Evolutionary conservation across 2,113 vertebrate species (phyloP), one percentile per base, ranked within the genome.

Genomic region (Enhydra lutris): DNA sequence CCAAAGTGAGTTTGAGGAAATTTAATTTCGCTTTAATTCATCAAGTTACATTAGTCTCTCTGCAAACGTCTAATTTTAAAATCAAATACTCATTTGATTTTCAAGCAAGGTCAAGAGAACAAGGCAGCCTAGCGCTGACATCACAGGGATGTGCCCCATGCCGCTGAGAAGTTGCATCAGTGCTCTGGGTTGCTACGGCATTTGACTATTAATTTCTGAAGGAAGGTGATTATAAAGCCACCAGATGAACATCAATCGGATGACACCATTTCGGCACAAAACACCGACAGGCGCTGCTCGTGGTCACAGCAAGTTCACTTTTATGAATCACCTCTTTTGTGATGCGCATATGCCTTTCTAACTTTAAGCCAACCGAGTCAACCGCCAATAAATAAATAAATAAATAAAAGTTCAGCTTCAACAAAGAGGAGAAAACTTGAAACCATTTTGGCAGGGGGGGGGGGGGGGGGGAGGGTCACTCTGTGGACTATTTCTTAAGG

Each of bases 141-240:
- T 99, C 98, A 98, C 97, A 98, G 97, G 21, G 96, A 97, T 84
- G 79, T 79, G 97, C 97, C 98, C 98, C 97, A 97, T 89, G 86
- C 98, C 90, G 93, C 97, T 97, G 97, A 14, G 88, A 90, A 73
- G 97, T 98, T 98, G 97, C 98, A 98, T 98, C 98, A 98, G 92
- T 85, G 98, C 96, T 98, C 97, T 97, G 92, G 96, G 98, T 99
- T 99, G 98, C 98, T 98, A 99, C 98, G 99, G 98, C 76, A 95
- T 98, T 98, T 97, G 98, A 98, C 98, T 98, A 98, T 98, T 99
- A 98, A 98, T 99, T 99, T 99, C 98, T 98, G 98, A 98, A 98
- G 98, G 98, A 98, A 98, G 98, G 98, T 98, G 98, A 99, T 98
- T 97, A 98, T 97, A 97, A 98, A 98, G 98, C 98, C 97, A 83